Evolutionary conservation across 2,797 vertebrate species (phyloP).

Genomic region (Tangara arthus): DNA sequence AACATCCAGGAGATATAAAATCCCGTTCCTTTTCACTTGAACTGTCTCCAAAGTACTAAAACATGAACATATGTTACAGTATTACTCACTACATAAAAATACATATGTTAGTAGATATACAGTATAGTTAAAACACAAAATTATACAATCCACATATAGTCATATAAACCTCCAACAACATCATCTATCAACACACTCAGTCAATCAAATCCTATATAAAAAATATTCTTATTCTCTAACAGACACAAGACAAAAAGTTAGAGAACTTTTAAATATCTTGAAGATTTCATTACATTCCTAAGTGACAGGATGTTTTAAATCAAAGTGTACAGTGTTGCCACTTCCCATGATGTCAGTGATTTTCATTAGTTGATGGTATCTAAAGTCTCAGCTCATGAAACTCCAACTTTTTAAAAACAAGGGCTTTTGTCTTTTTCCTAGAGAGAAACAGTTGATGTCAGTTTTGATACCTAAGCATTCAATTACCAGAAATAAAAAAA

Average conservation of each 20-base stretch:
- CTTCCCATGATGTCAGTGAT: neutral
- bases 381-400: neutral
- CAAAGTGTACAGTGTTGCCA: neutral
- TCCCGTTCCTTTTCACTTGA: slow-evolving; percentile 44
- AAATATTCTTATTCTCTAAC: slow-evolving; percentile 21
- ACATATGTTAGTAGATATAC: slow-evolving; percentile 64
- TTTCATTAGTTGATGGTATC: neutral
- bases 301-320: neutral
- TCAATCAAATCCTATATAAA: slow-evolving; percentile 24
- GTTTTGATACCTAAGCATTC: neutral
- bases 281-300: neutral
- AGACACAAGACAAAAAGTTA: slow-evolving; percentile 36
- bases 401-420: neutral
- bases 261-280: neutral
- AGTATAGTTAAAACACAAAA: slow-evolving; percentile 55
- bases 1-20: slow-evolving; percentile 38
- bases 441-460: neutral
- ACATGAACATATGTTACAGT: slow-evolving; percentile 61
- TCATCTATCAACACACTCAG: slow-evolving; percentile 34
- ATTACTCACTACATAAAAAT: slow-evolving; percentile 69
- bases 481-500: neutral
- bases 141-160: slow-evolving; percentile 44
- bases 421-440: neutral
- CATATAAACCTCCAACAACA: slow-evolving; percentile 40
- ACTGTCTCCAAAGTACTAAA: slow-evolving; percentile 59